Base-by-base conservation (phyloP, 2,888 invertebrate species). In the Philhelius pedissequus region DNA sequence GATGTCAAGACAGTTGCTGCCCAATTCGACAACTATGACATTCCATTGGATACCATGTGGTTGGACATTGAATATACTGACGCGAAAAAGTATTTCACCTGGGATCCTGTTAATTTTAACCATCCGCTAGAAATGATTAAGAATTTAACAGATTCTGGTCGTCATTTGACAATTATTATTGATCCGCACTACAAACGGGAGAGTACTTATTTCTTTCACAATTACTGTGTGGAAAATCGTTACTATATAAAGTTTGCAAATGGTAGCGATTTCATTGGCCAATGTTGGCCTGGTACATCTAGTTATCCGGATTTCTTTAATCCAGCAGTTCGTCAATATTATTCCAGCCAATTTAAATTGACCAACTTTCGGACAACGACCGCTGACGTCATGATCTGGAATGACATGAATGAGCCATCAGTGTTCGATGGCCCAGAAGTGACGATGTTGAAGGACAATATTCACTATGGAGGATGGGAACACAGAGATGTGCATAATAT, bases 361-460 rank as follows among this genome's bases (percentile, higher is more conserved):
- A 92, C 93, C 13, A 91, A 91, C 58, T 92, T 91, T 54, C 89
- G 90, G 45, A 90, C 97, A 0, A 96, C 96, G 0, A 96, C 95
- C 9, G 93, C 95, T 20, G 96, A 97, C 88, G 95, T 98, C 0
- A 96, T 96, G 91, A 94, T 97, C 38, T 99, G 99, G 99, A 99
- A 99, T 90, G 99, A 99, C 88, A 99, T 99, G 99, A 99, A 99
- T 88, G 99, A 99, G 90, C 99, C 99, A 0, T 98, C 98, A 1
- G 94, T 99, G 0, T 99, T 99, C 92, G 99, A 97, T 91, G 99
- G 99, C 0, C 99, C 99, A 0, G 99, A 99, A 92, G 94, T 99
- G 13, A 99, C 99, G 0, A 98, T 99, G 96, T 97, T 97, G 11
- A 99, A 99, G 89, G 99, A 99, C 92, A 94, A 96, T 86, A 90